These are phyloP conservation scores for Coenonympha glycerion DNA, from an alignment of 2,888 invertebrate genomes.

Conservation along the genomic window DNA sequence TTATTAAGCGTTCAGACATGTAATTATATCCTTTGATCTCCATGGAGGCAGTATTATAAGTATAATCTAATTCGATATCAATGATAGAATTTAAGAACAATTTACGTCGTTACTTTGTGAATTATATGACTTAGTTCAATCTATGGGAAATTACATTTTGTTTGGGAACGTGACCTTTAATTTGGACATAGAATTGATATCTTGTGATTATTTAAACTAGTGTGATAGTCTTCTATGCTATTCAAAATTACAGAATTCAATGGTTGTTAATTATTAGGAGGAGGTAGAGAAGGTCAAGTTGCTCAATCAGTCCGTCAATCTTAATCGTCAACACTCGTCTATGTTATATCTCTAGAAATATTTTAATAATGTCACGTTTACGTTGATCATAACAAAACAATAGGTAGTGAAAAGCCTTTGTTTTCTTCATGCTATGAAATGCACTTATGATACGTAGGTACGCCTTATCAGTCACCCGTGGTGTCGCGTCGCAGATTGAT, in stretches of 20 bases:
- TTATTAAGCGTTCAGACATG: constrained; percentile 41
- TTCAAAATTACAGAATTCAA: not conserved
- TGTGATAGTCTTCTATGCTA: not conserved
- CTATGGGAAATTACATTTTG: not conserved
- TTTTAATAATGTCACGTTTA: not conserved
- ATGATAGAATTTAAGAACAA: not conserved
- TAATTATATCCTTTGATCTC: constrained; percentile 41
- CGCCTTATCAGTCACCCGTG: constrained; percentile 29
- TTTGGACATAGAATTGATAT: too few species aligned
- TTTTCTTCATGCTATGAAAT: constrained; percentile 15
- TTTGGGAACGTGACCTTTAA: too few species aligned
- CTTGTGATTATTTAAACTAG: too few species aligned
- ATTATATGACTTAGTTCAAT: not conserved
- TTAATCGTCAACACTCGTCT: too few species aligned
- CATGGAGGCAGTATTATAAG: not conserved
- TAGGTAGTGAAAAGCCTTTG: constrained; percentile 28
- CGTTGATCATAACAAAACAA: not conserved
- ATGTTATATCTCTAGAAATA: too few species aligned
- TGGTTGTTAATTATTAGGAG: not conserved
- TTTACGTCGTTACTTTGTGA: too few species aligned
- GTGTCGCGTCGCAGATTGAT: constrained; percentile 31
- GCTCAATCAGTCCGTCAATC: too few species aligned
- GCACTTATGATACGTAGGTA: not conserved
- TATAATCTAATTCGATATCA: not conserved
- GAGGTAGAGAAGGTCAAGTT: not conserved